Conservation (phyloP, 2,113 vertebrate species). For the Hippocampus mohnikei region DNA sequence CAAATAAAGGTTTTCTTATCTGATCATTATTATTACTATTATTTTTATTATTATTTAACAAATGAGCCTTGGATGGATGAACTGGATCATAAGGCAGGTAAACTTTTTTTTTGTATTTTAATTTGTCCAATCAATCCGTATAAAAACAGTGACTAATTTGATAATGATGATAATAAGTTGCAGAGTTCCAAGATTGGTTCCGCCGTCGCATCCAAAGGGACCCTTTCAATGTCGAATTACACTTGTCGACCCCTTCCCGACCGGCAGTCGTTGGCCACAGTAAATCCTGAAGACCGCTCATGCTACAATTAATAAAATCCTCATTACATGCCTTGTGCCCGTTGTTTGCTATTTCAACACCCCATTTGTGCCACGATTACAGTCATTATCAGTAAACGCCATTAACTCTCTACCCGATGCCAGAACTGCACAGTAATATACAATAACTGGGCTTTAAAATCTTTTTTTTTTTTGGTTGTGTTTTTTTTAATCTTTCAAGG, state of each 20-base stretch:
- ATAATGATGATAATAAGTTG: background rate
- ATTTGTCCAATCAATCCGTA: background rate
- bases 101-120: background rate
- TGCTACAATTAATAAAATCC: conserved; percentile 80
- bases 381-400: conserved; percentile 82
- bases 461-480: conserved; percentile 62
- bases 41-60: no score
- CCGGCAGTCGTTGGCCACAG: conserved; percentile 66
- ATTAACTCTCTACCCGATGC: conserved; percentile 79
- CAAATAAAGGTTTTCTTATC: no score
- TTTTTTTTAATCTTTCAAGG: conserved; percentile 77
- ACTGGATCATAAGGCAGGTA: background rate
- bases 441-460: conserved; percentile 66
- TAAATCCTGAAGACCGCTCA: conserved; percentile 74
- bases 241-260: conserved; percentile 57
- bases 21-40: no score
- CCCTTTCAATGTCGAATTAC: conserved; percentile 59
- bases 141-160: background rate
- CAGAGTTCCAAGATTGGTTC: conserved; percentile 1
- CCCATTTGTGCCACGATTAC: conserved; percentile 83
- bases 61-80: background rate
- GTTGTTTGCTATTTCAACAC: conserved; percentile 86
- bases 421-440: conserved; percentile 82
- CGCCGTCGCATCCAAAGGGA: conserved; percentile 45
- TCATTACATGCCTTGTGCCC: conserved; percentile 82